Conservation (phyloP, 2,888 invertebrate species). For the Callyntrura guangdongensis region DNA sequence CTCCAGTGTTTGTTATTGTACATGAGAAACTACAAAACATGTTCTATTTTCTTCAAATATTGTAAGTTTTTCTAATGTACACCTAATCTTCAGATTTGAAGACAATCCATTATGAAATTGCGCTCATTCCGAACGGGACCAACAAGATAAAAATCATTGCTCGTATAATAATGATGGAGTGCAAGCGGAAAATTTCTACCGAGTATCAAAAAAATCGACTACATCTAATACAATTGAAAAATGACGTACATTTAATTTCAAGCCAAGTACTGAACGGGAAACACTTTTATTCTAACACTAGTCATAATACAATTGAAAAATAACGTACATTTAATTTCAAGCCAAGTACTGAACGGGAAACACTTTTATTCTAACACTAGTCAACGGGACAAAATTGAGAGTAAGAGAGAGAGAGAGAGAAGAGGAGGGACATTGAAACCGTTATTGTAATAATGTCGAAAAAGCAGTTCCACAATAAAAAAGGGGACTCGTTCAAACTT, state of each 20-base stretch:
- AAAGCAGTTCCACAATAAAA: slow-evolving; percentile 57
- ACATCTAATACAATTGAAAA: neutral
- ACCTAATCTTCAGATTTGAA: neutral
- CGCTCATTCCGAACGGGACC: slow-evolving; percentile 38
- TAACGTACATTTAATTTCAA: slow-evolving; percentile 33
- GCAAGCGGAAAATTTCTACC: slow-evolving; percentile 26
- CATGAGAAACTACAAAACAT: neutral
- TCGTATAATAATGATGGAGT: neutral
- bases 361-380: neutral
- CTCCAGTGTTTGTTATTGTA: too few relatives aligned
- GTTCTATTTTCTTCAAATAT: neutral
- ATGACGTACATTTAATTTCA: slow-evolving; percentile 25
- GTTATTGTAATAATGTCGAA: slow-evolving; percentile 58
- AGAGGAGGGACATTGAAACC: neutral
- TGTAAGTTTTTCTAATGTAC: slow-evolving; percentile 4
- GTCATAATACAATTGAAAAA: too few relatives aligned
- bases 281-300: neutral
- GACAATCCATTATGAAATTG: slow-evolving; percentile 46
- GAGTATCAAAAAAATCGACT: slow-evolving; percentile 62
- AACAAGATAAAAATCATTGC: slow-evolving; percentile 60
- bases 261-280: slow-evolving; percentile 25
- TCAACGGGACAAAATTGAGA: neutral
- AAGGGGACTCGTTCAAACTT: slow-evolving; percentile 49
- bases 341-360: slow-evolving; percentile 12
- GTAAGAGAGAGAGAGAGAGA: slow-evolving; percentile 1